Conservation (phyloP, 2,797 vertebrate species). For the Sebastes oblongus region DNA sequence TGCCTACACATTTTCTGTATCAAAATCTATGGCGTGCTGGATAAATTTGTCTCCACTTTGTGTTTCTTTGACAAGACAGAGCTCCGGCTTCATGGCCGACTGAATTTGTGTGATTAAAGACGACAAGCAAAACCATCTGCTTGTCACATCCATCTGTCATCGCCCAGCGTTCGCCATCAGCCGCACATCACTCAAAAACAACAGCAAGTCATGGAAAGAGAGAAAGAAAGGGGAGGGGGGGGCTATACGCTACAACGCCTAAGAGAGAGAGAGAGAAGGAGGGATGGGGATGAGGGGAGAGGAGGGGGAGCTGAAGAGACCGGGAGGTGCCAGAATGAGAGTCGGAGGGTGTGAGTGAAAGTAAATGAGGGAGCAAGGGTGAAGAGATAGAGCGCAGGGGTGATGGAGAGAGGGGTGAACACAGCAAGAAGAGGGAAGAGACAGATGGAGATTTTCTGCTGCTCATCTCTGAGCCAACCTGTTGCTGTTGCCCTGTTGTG, state of each 20-base stretch:
- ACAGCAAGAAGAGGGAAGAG: slow-evolving; percentile 3
- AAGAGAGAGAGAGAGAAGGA: not conserved
- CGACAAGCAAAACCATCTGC: slow-evolving; percentile 90
- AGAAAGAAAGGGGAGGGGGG: not conserved
- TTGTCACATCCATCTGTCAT: slow-evolving; percentile 89
- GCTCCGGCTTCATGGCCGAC: slow-evolving; percentile 82
- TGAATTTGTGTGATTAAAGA: slow-evolving; percentile 89
- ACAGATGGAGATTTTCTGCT: slow-evolving; percentile 30
- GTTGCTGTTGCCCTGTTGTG: slow-evolving; percentile 34
- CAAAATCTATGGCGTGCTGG: slow-evolving; percentile 65
- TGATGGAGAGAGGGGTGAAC: slow-evolving; percentile 22
- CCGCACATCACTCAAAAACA: slow-evolving; percentile 84
- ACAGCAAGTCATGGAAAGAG: slow-evolving; percentile 54
- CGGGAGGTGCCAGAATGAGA: slow-evolving; percentile 27
- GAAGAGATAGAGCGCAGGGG: slow-evolving; percentile 19
- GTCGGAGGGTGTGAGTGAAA: slow-evolving; percentile 46
- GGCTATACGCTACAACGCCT: not conserved
- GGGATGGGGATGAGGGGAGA: not conserved
- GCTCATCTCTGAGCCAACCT: slow-evolving; percentile 16
- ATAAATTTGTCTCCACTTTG: slow-evolving; percentile 87
- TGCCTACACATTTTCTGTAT: slow-evolving; percentile 53
- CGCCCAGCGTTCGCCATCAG: slow-evolving; percentile 82
- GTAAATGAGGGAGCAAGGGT: slow-evolving; percentile 47
- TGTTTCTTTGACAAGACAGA: slow-evolving; percentile 86
- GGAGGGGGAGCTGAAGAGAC: slow-evolving; percentile 9